Percentiles rank a stretch among this genome's conserved stretches.
Conservation (phyloP, 2,888 invertebrate species). For the Ornithoptera alexandrae region DNA sequence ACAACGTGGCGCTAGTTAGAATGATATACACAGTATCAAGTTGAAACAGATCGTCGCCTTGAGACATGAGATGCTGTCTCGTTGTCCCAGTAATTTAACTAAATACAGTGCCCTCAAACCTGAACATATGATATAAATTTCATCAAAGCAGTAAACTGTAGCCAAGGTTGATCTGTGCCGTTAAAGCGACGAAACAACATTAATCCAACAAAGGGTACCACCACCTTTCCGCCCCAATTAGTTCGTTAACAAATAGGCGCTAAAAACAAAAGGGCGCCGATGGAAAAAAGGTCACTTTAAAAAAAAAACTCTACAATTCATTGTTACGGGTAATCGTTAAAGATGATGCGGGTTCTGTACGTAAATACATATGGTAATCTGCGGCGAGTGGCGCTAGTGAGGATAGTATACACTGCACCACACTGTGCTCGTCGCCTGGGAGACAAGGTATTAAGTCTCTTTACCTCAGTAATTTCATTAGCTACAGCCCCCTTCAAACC, state of each 20-base stretch:
- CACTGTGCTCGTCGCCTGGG: too few species aligned
- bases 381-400: background rate
- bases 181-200: conserved; percentile 5
- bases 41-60: too few species aligned
- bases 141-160: background rate
- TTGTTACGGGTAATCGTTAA: background rate
- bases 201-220: conserved; percentile 18
- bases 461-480: too few species aligned
- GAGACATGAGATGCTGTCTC: too few species aligned
- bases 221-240: conserved; percentile 50
- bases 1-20: too few species aligned
- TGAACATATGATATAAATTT: too few species aligned
- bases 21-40: too few species aligned
- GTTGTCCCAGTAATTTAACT: too few species aligned
- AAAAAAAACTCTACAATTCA: conserved; percentile 16
- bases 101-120: too few species aligned
- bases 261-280: conserved; percentile 44
- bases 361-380: background rate
- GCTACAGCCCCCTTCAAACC: too few species aligned
- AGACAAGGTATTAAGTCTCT: too few species aligned
- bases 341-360: conserved; percentile 13
- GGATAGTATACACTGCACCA: too few species aligned
- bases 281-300: conserved; percentile 21
- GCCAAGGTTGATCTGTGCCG: conserved; percentile 3
- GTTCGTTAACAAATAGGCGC: conserved; percentile 59